Base-by-base conservation (phyloP, 2,797 vertebrate species). In the Rachycentron canadum region DNA sequence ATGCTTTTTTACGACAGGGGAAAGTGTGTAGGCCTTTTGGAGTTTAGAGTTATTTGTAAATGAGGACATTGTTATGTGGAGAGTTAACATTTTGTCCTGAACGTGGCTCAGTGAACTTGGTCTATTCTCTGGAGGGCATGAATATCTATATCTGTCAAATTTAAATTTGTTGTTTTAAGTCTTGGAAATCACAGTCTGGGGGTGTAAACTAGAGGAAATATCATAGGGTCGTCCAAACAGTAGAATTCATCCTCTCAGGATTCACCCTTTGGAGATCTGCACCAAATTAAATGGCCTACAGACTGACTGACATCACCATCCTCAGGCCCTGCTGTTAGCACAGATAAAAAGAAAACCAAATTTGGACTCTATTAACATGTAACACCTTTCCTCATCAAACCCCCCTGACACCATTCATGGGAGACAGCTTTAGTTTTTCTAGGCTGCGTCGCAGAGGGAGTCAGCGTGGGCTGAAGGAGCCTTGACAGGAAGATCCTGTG, bases 401-500 rank as follows among this genome's bases (percentile, higher is more conserved):
- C 52, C 52, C 52, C 71, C 68, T 28, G 71, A 71, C 60, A 49
- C 58, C 34, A 30, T 68, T 32, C 69, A 55, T 67, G 55, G 73
- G 82, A 82, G 75, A 60, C 69, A 1, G 76, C 55, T 76, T 55
- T 26, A 9, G 79, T 84, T 62, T 84, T 62, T 65, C 70, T 67
- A 58, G 59, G 28, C 26, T 57, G 53, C 34, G 26, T 62, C 34
- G 5, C 71, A 45, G 61, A 66, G 75, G 40, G 60, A 43, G 26
- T 5, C 25, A 30, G 41, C 0, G 16, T 43, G 40, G 30, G 52
- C 41, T 49, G 45, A 56, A 32, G 26, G 40, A 21, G 63, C 12
- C 2, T 8, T 53, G 28, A 49, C 32, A 65, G 73, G n/a, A 52
- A 82, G 78, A 49, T 47, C 21, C 19, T 6, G 32, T 21, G 43